Base-by-base conservation (phyloP, 1,140 invertebrate genomes). In the Ptiloglossa arizonensis region DNA sequence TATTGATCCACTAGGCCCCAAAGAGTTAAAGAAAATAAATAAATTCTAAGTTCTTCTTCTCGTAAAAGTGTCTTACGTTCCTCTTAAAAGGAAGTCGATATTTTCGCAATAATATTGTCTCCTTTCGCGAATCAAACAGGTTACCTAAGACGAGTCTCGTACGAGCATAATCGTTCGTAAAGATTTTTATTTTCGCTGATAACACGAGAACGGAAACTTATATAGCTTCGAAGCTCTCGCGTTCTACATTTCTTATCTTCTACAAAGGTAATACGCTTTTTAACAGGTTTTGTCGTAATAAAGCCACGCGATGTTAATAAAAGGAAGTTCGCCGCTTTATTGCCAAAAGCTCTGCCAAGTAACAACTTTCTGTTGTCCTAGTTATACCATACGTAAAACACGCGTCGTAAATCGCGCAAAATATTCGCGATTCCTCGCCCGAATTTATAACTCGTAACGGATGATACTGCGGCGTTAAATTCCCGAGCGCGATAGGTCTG, bases 291-390 rank as follows among this genome's bases (percentile, higher is more conserved):
- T 41, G 24, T 19, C 27, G 17, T 17, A 13, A 27, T 71, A 59
- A 59, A 59, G 13, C 1, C 1, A 19, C 24, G 17, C 5, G 19
- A 44, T 17, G 24, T 29, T 56, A 72, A 73, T 72, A 79, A 83
- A 79, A 67, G 11, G 52, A 46, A 48, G 70, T 52, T 44, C 32
- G 35, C 35, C 29, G 27, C 1, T 79, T 78, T 77, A 73, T 32
- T 68, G 35, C 54, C 38, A 35, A 66, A 79, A 32, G 27, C 29
- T 5, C 11, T 69, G 54, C 44, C 64, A 73, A 64, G 17, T 1
- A 68, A 22, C 35, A 22, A 46, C 44, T 44, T 64, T 79, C 69
- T 5, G 22, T 78, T 54, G 63, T 60, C 52, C 68, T 54, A 56
- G 48, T 78, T 78, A 17, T 17, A n/a, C 3, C 9, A 44, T 22